phyloP scores from a whole-genome alignment of 2,113 vertebrate genomes.

The Dipodomys spectabilis region DNA sequence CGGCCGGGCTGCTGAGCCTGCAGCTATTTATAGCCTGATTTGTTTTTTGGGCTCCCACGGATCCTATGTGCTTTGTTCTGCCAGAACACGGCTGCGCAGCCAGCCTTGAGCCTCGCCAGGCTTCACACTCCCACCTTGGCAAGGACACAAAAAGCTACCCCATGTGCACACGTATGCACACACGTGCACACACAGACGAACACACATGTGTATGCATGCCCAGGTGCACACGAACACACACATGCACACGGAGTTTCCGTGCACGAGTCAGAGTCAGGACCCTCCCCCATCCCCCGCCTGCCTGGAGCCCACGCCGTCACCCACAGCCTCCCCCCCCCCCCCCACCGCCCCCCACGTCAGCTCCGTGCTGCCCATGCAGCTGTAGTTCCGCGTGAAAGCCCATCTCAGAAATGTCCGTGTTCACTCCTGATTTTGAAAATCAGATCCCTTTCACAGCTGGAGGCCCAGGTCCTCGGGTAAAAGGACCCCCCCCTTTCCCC shows the following conservation, averaged over 20 bases:
- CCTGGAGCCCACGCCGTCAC: accelerated
- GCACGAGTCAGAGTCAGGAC: no score
- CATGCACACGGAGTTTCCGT: no score
- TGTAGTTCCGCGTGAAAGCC: no score
- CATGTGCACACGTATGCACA: no score
- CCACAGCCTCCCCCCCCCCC: no score
- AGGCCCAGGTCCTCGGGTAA: neutral
- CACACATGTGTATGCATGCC: neutral
- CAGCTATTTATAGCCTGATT: neutral
- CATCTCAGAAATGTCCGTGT: neutral
- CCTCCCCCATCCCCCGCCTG: neutral
- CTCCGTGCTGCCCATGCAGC: accelerated
- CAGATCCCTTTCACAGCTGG: neutral
- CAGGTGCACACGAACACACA: no score
- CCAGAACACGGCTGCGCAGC: neutral
- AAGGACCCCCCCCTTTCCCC: no score
- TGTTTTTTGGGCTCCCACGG: constrained; percentile 41
- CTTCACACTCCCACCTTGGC: neutral
- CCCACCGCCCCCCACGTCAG: accelerated
- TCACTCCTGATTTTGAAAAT: neutral
- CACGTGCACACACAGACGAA: accelerated
- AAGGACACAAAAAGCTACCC: neutral
- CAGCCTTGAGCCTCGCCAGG: neutral
- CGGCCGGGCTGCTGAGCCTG: neutral
- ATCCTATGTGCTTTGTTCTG: constrained; percentile 36